Base-by-base conservation (phyloP, 2,888 invertebrate genomes). In the Adelphocoris suturalis region DNA sequence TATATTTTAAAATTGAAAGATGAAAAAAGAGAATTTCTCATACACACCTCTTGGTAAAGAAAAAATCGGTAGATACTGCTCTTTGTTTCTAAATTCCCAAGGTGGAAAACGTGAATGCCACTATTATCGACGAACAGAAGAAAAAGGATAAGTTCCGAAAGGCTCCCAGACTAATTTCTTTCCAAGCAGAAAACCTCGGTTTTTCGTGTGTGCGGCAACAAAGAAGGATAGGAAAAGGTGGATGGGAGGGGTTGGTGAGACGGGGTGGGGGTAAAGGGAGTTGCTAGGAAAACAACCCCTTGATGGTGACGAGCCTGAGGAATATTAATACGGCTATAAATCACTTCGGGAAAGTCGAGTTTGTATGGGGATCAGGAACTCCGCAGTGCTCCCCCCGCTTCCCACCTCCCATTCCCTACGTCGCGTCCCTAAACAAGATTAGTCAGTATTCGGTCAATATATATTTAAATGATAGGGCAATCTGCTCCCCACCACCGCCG, bases 291-390 rank as follows among this genome's bases (percentile, higher is more conserved):
- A 75, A 86, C 48, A 75, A 75, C n/a, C 68, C 68, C 75, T 88
- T 82, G 89, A 89, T 89, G 89, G 89, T 89, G 89, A 89, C 89
- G 82, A 89, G 82, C 89, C 82, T 89, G 82, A 89, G 89, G 89
- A 89, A 89, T 89, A 89, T 89, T 89, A 89, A 89, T 89, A 89
- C 82, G 89, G 89, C 89, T 37, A 89, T 89, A 89, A 89, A 89
- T 89, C 89, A 89, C 27, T 68, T 68, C 68, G 52, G 80, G 61
- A 81, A 82, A 89, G 89, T 81, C 68, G 89, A 89, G 82, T 89
- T 89, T 84, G 82, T 89, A 84, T 82, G 82, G 82, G 89, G 82
- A 82, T 84, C 81, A 89, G 80, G 81, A 76, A 81, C 88, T 88
- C 88, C 88, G 76, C 78, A 80, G 52, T n/a, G 23, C 86, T 23